Evolutionary conservation across 2,888 invertebrate species (phyloP).

Genomic region (Coremacera marginata): DNA sequence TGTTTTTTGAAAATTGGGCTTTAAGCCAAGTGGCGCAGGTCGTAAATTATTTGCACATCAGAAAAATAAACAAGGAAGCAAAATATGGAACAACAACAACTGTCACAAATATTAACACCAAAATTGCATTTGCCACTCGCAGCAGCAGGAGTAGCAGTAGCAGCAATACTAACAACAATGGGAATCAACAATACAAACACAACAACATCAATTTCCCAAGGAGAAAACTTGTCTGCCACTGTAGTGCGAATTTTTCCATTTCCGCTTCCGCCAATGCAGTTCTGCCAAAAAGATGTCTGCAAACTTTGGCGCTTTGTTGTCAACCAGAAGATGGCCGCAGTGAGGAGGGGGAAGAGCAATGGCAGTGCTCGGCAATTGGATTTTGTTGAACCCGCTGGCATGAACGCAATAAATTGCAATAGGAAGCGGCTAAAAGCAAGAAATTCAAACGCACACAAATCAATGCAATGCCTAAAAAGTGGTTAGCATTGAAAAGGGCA

Average conservation of each 20-base stretch:
- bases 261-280: constrained; percentile 53
- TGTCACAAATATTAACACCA: constrained; percentile 25
- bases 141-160: not conserved
- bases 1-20: not conserved
- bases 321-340: not conserved
- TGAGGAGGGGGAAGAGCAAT: not conserved
- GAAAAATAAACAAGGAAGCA: not conserved
- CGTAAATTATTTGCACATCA: constrained; percentile 1
- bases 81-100: not conserved
- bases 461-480: not conserved
- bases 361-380: not conserved
- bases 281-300: constrained; percentile 38
- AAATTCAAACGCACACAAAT: constrained; percentile 27
- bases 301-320: constrained; percentile 35
- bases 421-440: constrained; percentile 25
- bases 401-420: not conserved
- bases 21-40: constrained; percentile 24
- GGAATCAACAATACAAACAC: not conserved
- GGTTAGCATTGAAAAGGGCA: too few relatives aligned
- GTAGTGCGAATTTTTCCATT: constrained; percentile 60
- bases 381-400: not conserved
- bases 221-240: not conserved
- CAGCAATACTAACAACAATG: not conserved
- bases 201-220: not conserved
- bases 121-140: constrained; percentile 12